Base-by-base conservation (phyloP, 2,888 invertebrate species). In the Andricus curvator region DNA sequence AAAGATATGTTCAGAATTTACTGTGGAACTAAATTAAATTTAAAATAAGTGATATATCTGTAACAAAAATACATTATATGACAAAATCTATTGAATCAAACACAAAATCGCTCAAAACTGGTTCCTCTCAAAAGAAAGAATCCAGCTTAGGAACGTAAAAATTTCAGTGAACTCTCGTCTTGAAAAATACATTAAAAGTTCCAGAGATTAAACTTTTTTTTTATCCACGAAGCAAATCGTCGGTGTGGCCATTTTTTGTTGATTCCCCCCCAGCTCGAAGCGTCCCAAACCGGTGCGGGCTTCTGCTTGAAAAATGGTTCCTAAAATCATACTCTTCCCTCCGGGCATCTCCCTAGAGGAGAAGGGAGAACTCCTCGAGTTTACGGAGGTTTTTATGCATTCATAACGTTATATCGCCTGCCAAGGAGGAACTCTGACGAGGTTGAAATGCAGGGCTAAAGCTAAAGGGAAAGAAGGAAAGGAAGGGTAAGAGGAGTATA, bases 341-440 rank as follows among this genome's bases (percentile, higher is more conserved):
- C 68, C 74, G 60, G 76, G 60, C 66, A 78, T 65, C 78, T 80
- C 81, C 79, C 77, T 37, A 70, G 60, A 65, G 84, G 66, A 82
- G 65, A 65, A 80, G 67, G 64, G 82, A 77, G 74, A 82, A 82
- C 65, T 83, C 64, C 79, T 78, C 79, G 84, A 88, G 85, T 88
- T 88, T 88, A 87, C 86, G 84, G 74, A 83, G 85, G 85, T 88
- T 88, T 89, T 90, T 89, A 89, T 88, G 88, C 89, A 90, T 89
- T 90, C 89, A 89, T 89, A 89, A 89, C 86, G 88, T 88, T 88
- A 88, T 88, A 88, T 85, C 82, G 85, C 80, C 80, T 66, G 77
- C 60, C 78, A 77, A 78, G 81, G 41, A 62, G 70, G 81, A 78
- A 22, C 70, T 67, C 70, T 70, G 80, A 64, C 67, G 82, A 78